Evolutionary conservation across 2,888 invertebrate species (phyloP).

Genomic region (Rotaria socialis): DNA sequence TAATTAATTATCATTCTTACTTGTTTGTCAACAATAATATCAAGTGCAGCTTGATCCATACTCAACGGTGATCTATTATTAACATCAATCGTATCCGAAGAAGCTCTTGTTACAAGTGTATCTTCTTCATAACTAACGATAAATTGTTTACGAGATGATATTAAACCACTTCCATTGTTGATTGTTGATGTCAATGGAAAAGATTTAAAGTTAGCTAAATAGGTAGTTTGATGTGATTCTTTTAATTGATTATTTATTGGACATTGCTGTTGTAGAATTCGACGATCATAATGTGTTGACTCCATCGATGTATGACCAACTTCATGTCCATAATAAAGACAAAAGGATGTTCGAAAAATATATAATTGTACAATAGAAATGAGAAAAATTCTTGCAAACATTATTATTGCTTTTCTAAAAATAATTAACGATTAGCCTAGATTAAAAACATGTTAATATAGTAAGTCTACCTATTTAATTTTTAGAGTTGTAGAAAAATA

Average conservation of each 20-base stretch:
- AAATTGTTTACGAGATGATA: background rate
- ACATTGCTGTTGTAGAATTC: background rate
- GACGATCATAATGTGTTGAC: slow-evolving; percentile 23
- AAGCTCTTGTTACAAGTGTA: background rate
- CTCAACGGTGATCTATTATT: background rate
- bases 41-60: background rate
- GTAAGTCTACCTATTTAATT: background rate
- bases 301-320: slow-evolving; percentile 14
- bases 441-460: background rate
- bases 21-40: slow-evolving; percentile 6
- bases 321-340: background rate
- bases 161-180: background rate
- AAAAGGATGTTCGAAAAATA: background rate
- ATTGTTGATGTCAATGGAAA: background rate
- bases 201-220: background rate
- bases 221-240: background rate
- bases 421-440: too few relatives aligned
- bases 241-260: background rate
- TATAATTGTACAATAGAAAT: background rate
- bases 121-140: background rate
- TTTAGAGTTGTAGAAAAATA: background rate
- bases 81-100: background rate
- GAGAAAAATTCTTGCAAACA: background rate
- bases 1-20: background rate
- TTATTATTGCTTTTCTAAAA: background rate